These are phyloP conservation scores for Ibycter americanus DNA, from an alignment of 2,797 vertebrate genomes.

Conservation along the genomic window DNA sequence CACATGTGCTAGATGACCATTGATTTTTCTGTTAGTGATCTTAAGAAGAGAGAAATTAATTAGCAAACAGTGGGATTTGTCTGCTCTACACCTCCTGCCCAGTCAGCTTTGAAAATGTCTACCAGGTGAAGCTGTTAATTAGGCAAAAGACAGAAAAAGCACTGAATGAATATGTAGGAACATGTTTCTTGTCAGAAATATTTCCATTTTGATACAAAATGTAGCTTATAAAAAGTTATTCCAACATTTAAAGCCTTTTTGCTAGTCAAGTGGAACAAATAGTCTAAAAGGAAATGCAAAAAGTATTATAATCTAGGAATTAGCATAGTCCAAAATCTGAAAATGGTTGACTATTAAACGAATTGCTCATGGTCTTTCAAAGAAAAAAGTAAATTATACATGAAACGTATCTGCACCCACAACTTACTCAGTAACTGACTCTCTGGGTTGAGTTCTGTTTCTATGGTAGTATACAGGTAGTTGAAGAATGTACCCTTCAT, in stretches of 20 bases:
- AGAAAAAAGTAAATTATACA: neutral
- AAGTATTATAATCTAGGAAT: neutral
- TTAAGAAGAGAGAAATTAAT: conserved; percentile 45
- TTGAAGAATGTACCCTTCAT: neutral
- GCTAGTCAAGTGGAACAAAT: neutral
- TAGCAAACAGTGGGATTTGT: conserved; percentile 30
- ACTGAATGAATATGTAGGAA: neutral
- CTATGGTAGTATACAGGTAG: neutral
- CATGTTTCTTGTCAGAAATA: neutral
- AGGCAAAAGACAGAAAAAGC: neutral
- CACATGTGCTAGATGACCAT: neutral
- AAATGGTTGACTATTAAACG: neutral
- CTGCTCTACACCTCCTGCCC: neutral
- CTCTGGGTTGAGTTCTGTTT: neutral
- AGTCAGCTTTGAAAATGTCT: conserved; percentile 37
- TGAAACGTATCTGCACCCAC: neutral
- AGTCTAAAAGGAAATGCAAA: neutral
- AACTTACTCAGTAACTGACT: neutral
- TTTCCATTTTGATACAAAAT: neutral
- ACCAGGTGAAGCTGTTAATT: conserved; percentile 36
- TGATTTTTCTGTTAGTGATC: conserved; percentile 27
- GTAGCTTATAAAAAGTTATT: neutral
- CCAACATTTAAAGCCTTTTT: neutral
- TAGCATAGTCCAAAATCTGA: neutral
- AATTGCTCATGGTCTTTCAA: neutral